Conservation (phyloP, 2,113 vertebrate species). For the Nibea coibor region DNA sequence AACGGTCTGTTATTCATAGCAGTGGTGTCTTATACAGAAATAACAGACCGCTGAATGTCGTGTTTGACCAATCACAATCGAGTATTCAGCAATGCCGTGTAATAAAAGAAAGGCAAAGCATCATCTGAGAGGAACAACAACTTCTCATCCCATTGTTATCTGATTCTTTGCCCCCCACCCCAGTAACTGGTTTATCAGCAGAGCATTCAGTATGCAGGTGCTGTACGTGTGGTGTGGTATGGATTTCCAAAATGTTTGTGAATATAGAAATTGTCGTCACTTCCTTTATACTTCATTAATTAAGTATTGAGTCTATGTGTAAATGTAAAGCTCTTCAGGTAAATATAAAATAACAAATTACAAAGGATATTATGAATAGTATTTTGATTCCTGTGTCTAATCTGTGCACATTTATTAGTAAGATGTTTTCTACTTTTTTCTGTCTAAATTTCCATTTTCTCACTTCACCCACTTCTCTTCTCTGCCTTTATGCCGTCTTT, state of each 20-base stretch:
- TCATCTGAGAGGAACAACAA: neutral
- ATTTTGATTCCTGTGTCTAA: neutral
- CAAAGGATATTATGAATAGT: neutral
- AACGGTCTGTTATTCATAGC: no score
- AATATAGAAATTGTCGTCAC: constrained; percentile 1
- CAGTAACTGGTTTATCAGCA: neutral
- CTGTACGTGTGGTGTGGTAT: neutral
- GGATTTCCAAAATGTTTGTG: neutral
- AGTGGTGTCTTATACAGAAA: no score
- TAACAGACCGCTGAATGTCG: no score
- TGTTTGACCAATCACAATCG: no score
- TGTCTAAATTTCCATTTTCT: neutral
- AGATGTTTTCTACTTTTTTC: neutral
- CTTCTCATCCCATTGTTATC: neutral
- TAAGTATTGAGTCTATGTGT: no score
- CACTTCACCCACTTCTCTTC: neutral
- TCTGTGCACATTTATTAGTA: neutral
- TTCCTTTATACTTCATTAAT: no score
- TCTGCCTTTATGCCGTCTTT: neutral
- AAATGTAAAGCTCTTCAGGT: neutral
- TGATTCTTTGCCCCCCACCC: neutral
- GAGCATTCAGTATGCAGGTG: no score
- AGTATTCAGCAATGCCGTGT: no score
- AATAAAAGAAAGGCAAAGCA: neutral
- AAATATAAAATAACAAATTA: neutral